phyloP scores from a whole-genome alignment of 2,797 vertebrate genomes.

The Muscicapa striata region DNA sequence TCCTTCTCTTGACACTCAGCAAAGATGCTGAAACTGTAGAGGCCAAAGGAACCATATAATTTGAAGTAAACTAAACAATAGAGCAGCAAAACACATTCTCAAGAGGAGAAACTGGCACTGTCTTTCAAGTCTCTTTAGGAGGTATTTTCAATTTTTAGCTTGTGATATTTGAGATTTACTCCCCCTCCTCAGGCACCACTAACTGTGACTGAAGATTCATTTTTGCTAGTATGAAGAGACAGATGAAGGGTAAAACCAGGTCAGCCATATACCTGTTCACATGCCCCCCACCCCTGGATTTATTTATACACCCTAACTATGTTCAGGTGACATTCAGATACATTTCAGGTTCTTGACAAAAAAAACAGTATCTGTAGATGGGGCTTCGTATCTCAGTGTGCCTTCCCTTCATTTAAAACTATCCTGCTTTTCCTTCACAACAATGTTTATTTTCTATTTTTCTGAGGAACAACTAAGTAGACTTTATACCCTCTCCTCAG shows the following conservation, averaged over 20 bases:
- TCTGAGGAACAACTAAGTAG: not conserved
- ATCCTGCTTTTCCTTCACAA: not conserved
- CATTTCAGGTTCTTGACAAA: not conserved
- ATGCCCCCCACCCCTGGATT: not conserved
- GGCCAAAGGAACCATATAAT: not conserved
- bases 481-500: not conserved
- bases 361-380: fast-evolving
- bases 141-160: conserved; percentile 15
- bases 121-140: not conserved
- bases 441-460: not conserved
- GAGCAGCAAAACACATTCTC: not conserved
- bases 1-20: not conserved
- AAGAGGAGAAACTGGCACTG: not conserved
- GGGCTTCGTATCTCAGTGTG: not conserved
- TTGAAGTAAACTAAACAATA: not conserved
- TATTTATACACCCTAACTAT: not conserved
- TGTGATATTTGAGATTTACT: conserved; percentile 34
- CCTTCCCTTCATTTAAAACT: not conserved
- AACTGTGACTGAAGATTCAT: not conserved
- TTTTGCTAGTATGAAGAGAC: not conserved
- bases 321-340: conserved; percentile 12
- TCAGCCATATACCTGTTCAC: not conserved
- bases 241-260: conserved; percentile 57
- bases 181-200: not conserved
- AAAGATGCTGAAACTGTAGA: not conserved